A percentile compares a stretch with the other conserved stretches of the same genome.
phyloP scores from a whole-genome alignment of 2,888 invertebrate species.

The Microchrysa polita region DNA sequence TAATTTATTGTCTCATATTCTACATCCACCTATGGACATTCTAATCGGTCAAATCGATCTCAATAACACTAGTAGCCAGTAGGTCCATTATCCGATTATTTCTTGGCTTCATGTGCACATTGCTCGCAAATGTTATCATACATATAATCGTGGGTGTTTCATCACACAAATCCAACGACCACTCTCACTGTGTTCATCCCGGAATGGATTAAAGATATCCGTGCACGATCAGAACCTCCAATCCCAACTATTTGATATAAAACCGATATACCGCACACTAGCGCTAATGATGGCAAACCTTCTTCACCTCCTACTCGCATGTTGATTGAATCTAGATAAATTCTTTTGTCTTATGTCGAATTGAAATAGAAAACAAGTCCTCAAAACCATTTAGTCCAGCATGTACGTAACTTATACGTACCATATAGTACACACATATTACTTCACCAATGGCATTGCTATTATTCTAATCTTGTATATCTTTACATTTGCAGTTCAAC shows the following conservation, averaged over 20 bases:
- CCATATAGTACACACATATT: not conserved
- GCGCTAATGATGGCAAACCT: constrained; percentile 32
- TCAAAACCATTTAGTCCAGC: not conserved
- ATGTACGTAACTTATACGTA: too few species aligned
- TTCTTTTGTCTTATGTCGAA: constrained; percentile 24
- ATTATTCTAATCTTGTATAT: constrained; percentile 9
- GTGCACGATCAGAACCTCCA: not conserved
- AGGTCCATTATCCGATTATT: constrained; percentile 1
- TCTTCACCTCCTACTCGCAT: not conserved
- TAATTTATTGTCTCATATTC: constrained; percentile 5
- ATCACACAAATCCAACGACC: constrained; percentile 21
- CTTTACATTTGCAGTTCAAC: constrained; percentile 71
- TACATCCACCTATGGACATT: not conserved
- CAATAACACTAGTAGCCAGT: constrained; percentile 18
- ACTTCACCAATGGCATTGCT: not conserved
- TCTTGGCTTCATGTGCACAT: not conserved
- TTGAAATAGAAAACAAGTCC: not conserved
- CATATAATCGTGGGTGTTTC: constrained; percentile 37
- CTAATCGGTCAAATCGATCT: constrained; percentile 28
- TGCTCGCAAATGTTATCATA: not conserved
- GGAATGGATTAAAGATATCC: constrained; percentile 22
- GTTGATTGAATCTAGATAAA: constrained; percentile 36
- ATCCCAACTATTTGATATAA: not conserved
- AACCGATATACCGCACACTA: not conserved
- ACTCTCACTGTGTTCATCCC: constrained; percentile 2